Evolutionary conservation across 2,113 vertebrate genomes (phyloP).

Genomic region (Mus spicilegus): DNA sequence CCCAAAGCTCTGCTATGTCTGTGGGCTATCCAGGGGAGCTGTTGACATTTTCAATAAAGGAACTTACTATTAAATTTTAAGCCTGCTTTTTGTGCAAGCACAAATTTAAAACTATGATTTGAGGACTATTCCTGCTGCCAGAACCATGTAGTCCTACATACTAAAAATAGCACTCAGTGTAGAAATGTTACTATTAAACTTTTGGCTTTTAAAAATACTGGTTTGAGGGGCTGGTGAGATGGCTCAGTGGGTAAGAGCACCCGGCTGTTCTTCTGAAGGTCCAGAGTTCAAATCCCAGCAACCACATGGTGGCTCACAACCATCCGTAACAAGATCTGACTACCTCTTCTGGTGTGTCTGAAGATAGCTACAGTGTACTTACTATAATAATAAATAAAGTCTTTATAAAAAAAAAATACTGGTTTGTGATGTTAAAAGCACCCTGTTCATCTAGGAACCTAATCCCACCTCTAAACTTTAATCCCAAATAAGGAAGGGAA

Average conservation of each 20-base stretch:
- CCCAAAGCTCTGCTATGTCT: neutral
- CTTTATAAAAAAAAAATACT: neutral
- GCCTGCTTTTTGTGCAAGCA: neutral
- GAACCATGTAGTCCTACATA: constrained; percentile 17
- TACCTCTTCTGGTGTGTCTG: too few relatives aligned
- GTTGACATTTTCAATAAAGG: constrained; percentile 37
- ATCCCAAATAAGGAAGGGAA: neutral
- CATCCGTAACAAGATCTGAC: too few relatives aligned
- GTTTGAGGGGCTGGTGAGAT: neutral
- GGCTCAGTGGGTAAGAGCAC: too few relatives aligned
- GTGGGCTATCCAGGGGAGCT: neutral
- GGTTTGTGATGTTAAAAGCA: neutral
- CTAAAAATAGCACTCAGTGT: neutral
- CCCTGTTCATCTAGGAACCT: neutral
- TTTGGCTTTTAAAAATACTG: neutral
- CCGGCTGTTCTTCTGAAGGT: too few relatives aligned
- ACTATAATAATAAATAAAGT: too few relatives aligned
- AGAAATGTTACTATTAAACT: constrained; percentile 7
- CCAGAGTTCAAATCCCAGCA: too few relatives aligned
- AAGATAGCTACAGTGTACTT: too few relatives aligned
- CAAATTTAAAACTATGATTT: constrained; percentile 41
- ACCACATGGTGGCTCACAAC: too few relatives aligned
- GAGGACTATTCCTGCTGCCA: constrained; percentile 1
- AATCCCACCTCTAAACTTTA: neutral
- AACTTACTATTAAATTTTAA: constrained; percentile 25